Percentiles rank a stretch among this genome's conserved stretches.
Evolutionary conservation across 2,797 vertebrate genomes (phyloP).

Genomic region (Varecia variegata): DNA sequence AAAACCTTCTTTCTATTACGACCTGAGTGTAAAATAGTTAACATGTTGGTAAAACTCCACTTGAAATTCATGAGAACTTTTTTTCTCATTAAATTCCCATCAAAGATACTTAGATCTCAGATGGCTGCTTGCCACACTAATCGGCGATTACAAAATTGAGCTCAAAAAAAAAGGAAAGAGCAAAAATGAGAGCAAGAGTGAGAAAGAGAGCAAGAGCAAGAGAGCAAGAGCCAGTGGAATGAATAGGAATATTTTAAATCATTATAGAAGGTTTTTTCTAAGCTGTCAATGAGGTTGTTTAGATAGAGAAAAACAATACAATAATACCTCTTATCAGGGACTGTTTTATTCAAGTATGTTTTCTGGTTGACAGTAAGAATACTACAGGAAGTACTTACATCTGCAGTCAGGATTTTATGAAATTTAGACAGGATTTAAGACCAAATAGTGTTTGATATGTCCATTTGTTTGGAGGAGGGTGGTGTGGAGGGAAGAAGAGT

Average conservation of each 20-base stretch:
- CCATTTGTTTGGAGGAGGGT: neutral
- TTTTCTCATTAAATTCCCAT: neutral
- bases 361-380: constrained; percentile 6
- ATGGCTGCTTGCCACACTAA: neutral
- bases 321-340: neutral
- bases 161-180: neutral
- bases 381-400: neutral
- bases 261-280: neutral
- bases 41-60: neutral
- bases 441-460: neutral
- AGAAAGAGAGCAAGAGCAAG: neutral
- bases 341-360: neutral
- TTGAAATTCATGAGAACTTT: neutral
- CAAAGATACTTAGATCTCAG: neutral
- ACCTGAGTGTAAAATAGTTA: neutral
- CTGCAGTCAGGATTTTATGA: neutral
- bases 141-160: neutral
- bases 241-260: neutral
- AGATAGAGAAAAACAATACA: neutral
- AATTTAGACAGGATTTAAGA: neutral
- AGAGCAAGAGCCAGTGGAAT: neutral
- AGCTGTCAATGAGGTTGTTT: neutral
- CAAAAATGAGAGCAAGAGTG: neutral
- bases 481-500: neutral
- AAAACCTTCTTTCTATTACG: neutral